Conservation (phyloP, 2,888 invertebrate genomes). For the Notodonta ziczac region DNA sequence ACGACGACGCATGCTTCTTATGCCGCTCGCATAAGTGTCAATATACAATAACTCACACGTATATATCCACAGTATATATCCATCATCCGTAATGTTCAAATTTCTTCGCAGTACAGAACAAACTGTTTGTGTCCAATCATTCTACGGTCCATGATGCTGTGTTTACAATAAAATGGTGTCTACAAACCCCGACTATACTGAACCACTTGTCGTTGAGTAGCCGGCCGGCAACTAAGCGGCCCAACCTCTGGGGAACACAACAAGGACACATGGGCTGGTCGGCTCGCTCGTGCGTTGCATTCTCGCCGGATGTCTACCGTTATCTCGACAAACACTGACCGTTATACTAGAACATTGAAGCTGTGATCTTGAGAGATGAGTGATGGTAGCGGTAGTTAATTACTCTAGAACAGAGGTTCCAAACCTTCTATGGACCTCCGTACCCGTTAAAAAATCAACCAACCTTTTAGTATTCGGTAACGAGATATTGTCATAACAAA, state of each 20-base stretch:
- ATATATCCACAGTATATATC: neutral
- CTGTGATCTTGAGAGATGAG: too few relatives aligned
- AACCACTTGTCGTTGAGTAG: slow-evolving; percentile 45
- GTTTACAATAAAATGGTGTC: slow-evolving; percentile 9
- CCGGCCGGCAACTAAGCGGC: slow-evolving; percentile 34
- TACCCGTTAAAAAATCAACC: too few relatives aligned
- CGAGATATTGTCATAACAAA: too few relatives aligned
- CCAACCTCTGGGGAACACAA: slow-evolving; percentile 48
- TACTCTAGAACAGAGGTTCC: too few relatives aligned
- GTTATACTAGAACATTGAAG: neutral
- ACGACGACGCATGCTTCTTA: too few relatives aligned
- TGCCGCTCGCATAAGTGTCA: too few relatives aligned
- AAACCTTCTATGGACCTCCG: too few relatives aligned
- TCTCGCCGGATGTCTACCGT: slow-evolving; percentile 13
- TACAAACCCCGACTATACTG: slow-evolving; percentile 52
- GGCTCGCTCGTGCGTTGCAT: slow-evolving; percentile 13
- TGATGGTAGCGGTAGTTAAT: too few relatives aligned
- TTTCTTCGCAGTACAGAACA: neutral
- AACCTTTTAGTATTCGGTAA: too few relatives aligned
- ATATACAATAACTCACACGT: neutral
- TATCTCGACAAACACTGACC: slow-evolving; percentile 17
- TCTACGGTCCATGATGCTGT: slow-evolving; percentile 5
- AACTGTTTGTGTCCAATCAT: slow-evolving; percentile 1
- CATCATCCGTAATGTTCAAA: neutral
- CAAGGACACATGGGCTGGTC: slow-evolving; percentile 27